Evolutionary conservation across 2,888 invertebrate genomes (phyloP).

Genomic region (Chesias legatella): DNA sequence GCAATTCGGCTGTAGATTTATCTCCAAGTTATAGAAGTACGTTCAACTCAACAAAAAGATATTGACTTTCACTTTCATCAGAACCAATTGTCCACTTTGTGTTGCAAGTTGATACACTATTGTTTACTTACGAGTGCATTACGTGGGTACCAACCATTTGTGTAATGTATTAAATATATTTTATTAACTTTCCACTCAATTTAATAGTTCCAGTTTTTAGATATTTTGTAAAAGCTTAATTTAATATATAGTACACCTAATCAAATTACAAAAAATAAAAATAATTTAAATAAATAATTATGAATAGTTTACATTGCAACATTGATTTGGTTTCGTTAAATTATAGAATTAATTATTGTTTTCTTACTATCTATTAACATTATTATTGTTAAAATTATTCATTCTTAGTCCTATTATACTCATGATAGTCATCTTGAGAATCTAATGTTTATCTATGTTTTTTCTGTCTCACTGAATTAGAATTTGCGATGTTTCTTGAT

Average conservation of each 20-base stretch:
- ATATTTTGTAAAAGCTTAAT: no score
- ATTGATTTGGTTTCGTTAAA: constrained; percentile 62
- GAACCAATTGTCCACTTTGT: constrained; percentile 22
- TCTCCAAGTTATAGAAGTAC: constrained; percentile 38
- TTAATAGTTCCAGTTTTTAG: no score
- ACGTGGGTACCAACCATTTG: constrained; percentile 1
- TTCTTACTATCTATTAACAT: neutral
- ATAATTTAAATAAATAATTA: constrained; percentile 27
- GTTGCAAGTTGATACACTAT: constrained; percentile 14
- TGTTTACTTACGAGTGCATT: constrained; percentile 11
- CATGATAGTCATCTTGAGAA: no score
- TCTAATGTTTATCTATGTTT: constrained; percentile 29
- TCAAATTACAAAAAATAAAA: constrained; percentile 25
- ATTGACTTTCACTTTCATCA: constrained; percentile 63
- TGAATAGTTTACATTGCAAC: constrained; percentile 49
- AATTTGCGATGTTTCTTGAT: constrained; percentile 40
- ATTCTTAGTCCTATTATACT: neutral
- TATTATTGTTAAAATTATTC: no score
- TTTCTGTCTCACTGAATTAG: constrained; percentile 29
- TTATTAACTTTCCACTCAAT: no score
- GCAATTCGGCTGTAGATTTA: constrained; percentile 30
- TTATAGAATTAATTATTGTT: constrained; percentile 22
- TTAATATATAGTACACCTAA: constrained; percentile 12
- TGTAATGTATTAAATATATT: neutral
- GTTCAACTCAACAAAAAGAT: constrained; percentile 47